A percentile compares a stretch with the other conserved stretches of the same genome.
phyloP scores from a whole-genome alignment of 2,113 vertebrate species.

The Pygoscelis adeliae region DNA sequence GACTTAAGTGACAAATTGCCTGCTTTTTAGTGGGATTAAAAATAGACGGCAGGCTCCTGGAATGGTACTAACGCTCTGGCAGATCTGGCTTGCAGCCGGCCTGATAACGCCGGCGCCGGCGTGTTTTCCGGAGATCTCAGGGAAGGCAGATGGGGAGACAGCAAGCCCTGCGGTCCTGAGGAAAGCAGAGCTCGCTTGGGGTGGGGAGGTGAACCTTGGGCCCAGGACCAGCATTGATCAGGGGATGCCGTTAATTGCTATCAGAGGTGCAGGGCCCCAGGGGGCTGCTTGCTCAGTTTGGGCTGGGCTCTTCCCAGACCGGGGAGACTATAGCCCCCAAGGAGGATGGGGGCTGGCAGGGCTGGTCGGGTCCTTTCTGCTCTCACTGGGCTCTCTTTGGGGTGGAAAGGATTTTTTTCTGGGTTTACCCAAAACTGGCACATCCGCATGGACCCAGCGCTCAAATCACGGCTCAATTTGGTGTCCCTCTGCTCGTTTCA shows the following conservation, averaged over 20 bases:
- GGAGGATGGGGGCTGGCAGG: not conserved
- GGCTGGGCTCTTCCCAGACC: not conserved
- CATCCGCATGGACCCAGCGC: accelerated
- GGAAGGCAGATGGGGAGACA: not conserved
- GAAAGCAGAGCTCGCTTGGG: not conserved
- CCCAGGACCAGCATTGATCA: not conserved
- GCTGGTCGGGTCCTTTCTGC: accelerated
- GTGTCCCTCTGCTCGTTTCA: not conserved
- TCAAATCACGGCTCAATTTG: not conserved
- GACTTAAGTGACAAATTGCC: not conserved
- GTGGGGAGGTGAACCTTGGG: accelerated
- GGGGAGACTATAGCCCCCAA: not conserved
- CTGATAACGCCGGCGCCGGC: not conserved
- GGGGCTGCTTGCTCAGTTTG: not conserved
- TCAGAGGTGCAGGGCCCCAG: accelerated
- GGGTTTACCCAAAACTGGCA: not conserved
- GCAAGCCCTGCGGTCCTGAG: accelerated
- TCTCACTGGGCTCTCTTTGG: not conserved
- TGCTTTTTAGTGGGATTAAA: constrained; percentile 22
- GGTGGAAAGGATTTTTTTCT: not conserved
- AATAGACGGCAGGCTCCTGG: not conserved
- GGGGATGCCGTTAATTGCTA: not conserved
- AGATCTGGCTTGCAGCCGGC: not conserved
- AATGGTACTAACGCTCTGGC: not conserved
- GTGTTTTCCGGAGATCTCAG: not conserved